Base-by-base conservation (phyloP, 2,888 invertebrate species). In the Leptinotarsa peninsularis region DNA sequence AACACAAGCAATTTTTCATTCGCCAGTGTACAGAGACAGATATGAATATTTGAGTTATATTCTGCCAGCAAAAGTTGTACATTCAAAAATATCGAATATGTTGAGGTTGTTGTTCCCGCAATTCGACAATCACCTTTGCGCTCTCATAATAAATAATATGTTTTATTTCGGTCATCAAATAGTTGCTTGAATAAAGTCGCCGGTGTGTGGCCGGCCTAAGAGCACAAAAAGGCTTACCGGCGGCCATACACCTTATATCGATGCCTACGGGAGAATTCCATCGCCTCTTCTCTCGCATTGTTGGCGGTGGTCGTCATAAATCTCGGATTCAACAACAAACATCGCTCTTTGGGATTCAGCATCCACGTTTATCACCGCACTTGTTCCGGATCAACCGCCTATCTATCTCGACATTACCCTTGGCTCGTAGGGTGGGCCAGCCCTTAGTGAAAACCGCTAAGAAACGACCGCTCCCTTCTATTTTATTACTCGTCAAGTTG, bases 361-460 rank as follows among this genome's bases (percentile, higher is more conserved):
- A 85, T 86, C 83, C 86, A 83, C 86, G 87, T 88, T 87, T 87
- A 88, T 88, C 87, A 87, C 87, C 86, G 85, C 86, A 85, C 86
- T 86, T 85, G 87, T 87, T 86, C 84, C 81, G 85, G 85, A 86
- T 86, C 87, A 86, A 86, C 87, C 87, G 85, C 85, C 87, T 83
- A 88, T 87, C 85, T 85, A 86, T 87, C 87, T 86, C 81, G 78
- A 80, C 76, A 82, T 81, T 81, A 79, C 78, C 78, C 58, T 60
- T 67, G n/a, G 63, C 63, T 33, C 33, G 63, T n/a, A 43, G 63
- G 63, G 63, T 63, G 43, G 63, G 63, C 63, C 43, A n/a, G 33
- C 72, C 67, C 76, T 74, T 70, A 68, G 72, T 71, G 76, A 76
- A 77, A 79, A 78, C 78, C 80, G 75, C 78, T 76, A 79, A 79